A percentile compares a stretch with the other conserved stretches of the same genome.
phyloP scores from a whole-genome alignment of 2,797 vertebrate species.

The Chiloscyllium punctatum region DNA sequence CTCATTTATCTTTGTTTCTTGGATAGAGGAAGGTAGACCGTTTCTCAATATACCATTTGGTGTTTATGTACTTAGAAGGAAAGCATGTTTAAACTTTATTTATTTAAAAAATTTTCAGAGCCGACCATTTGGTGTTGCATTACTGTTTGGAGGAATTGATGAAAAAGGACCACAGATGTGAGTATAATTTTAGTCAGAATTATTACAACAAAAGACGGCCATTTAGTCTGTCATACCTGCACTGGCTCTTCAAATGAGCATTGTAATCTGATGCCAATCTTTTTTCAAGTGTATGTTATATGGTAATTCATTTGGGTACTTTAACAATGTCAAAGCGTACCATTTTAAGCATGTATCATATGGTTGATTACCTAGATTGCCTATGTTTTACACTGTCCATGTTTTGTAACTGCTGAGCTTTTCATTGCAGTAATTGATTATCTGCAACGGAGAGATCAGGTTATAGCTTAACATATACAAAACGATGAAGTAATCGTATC shows the following conservation, averaged over 20 bases:
- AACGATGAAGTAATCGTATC: background rate
- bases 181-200: slow-evolving; percentile 45
- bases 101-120: slow-evolving; percentile 60
- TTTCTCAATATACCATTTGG: background rate
- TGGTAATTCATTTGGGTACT: background rate
- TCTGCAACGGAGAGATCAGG: no score
- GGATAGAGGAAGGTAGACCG: background rate
- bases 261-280: no score
- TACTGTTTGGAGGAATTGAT: slow-evolving; percentile 93
- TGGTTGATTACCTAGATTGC: background rate
- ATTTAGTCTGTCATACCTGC: no score
- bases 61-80: background rate
- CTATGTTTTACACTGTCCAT: no score
- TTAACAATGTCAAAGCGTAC: background rate
- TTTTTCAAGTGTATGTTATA: no score
- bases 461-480: background rate
- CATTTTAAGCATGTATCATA: background rate
- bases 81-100: slow-evolving; percentile 2
- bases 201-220: background rate
- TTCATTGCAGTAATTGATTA: no score
- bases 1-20: background rate
- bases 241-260: no score
- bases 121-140: slow-evolving; percentile 90
- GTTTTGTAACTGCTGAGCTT: no score
- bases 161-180: slow-evolving; percentile 98